Base-by-base conservation (phyloP, 2,113 vertebrate species). In the Pterocles burchelli region DNA sequence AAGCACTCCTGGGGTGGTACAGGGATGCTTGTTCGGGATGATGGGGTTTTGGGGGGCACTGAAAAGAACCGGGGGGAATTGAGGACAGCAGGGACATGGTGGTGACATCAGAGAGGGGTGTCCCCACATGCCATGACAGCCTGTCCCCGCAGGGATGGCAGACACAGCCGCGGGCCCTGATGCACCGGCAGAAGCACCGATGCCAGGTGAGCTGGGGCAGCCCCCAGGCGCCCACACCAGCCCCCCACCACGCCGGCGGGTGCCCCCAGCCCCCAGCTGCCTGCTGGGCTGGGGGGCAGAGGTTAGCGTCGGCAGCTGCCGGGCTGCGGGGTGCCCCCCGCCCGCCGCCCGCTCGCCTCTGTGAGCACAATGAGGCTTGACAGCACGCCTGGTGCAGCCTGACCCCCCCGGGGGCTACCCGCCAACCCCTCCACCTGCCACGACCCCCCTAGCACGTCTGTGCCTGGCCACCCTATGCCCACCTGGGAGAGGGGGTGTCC, bases 221-320 rank as follows among this genome's bases (percentile, higher is more conserved):
- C 51, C 70, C 18, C 2, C 4, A 22, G 4, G 67, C 52, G 52
- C 52, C 87, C n/a, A 48, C 31, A 1, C 75, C 78, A 22, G 38
- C 62, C 36, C 62, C n/a, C 41, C 46, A 8, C 15, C 61, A 41
- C 13, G 2, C 52, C 0, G 17, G 55, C 17, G 8, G 61, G 48
- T 5, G 51, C 49, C 74, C 74, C 57, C 8, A 17, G 49, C 52
- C 73, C 49, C 36, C 3, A 10, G 55, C 85, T 71, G 59, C 95
- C 91, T 49, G 93, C 94, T 94, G 96, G 43, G 96, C 83, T 1
- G 14, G 11, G 63, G 94, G 95, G 91, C 91, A 92, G 90, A 97
- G 96, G 97, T 96, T 96, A 96, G 96, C 95, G 95, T 96, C 96
- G 54, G 97, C 94, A 89, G 95, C 96, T 95, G 96, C 88, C 28